Evolutionary conservation across 2,888 invertebrate genomes (phyloP), one percentile per base, ranked within the genome.

Genomic region (Celastrina argiolus): DNA sequence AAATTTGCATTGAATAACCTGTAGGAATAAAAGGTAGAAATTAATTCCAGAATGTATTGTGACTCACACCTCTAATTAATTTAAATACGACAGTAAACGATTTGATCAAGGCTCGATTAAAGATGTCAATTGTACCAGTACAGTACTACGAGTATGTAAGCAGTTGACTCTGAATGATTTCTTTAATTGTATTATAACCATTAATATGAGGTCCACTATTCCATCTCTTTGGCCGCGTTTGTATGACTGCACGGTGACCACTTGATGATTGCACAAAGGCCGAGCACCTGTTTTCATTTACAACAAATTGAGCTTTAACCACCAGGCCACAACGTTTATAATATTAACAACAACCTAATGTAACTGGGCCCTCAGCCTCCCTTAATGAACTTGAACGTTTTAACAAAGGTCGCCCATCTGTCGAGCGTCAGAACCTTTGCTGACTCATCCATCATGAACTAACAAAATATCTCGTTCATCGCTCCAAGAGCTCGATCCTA

Each of bases 1-100:
- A 71, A 70, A 80, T 79, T 79, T 76, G 72, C 78, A 79, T 79
- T 76, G 75, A 78, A 78, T 77, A 74, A 75, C 72, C 71, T 70
- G 74, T 66, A 66, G 69, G 61, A 61, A 61, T 39, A 59, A 36
- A 36, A 61, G 61, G 71, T 71, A 71, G 72, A 69, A 71, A 70
- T 58, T 71, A 69, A 70, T 72, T 69, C 68, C 71, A 71, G 71
- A 69, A 68, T 63, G 64, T 51, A 58, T 63, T 61, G 36, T 69
- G 69, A 67, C 65, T 66, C 59, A 68, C 31, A 51, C 56, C 63
- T 67, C 64, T 51, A 66, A 61, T 66, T 64, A 56, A 61, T 58
- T 31, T 58, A 28, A n/a, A n/a, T 28, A 28, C 28, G 56, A 28
- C 56, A 56, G 58, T 2, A 18, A 16, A 18, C n/a, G n/a, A 28